Evolutionary conservation across 1,140 invertebrate species (phyloP), one percentile per base, ranked within the genome.

Genomic region (Drosophila triauraria): DNA sequence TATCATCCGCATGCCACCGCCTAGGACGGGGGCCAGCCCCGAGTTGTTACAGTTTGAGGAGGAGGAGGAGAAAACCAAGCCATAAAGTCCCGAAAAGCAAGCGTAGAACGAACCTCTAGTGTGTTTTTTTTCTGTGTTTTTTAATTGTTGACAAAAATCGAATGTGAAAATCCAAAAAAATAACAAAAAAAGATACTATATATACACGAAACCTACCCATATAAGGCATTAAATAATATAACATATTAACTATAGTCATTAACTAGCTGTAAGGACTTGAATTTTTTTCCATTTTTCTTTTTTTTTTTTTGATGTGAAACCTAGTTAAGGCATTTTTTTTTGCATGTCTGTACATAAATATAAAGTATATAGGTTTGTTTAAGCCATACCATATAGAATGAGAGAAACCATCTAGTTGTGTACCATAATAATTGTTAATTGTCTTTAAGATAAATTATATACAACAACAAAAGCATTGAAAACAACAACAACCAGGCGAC

Each of bases 361-460:
- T 40, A 47, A 9, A 35, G 10, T 54, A 67, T 61, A 63, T 48
- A 71, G 25, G 47, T 44, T 46, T 53, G 72, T 60, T 61, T 79
- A 82, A 64, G 65, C 65, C 63, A 72, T 71, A 70, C 42, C 38
- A 54, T 54, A 62, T 78, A 57, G 63, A 76, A 46, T 17, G 20
- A 48, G 51, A 48, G 65, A 71, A 72, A 70, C 67, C 64, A 32
- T 58, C 54, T 82, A 81, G 59, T 71, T 80, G 72, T 77, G 60
- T 80, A 71, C 72, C 78, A 75, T 81, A 82, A 81, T 80, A 87
- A 70, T 87, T 88, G 84, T 88, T 87, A 87, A 87, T 68, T 87
- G 84, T 88, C 84, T 87, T 77, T 88, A 87, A 87, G 80, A 87
- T 87, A 82, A 88, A 88, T 80, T 82, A 86, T 82, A 72, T 72